Conservation (phyloP, 2,113 vertebrate species). For the Gymnobelideus leadbeateri region DNA sequence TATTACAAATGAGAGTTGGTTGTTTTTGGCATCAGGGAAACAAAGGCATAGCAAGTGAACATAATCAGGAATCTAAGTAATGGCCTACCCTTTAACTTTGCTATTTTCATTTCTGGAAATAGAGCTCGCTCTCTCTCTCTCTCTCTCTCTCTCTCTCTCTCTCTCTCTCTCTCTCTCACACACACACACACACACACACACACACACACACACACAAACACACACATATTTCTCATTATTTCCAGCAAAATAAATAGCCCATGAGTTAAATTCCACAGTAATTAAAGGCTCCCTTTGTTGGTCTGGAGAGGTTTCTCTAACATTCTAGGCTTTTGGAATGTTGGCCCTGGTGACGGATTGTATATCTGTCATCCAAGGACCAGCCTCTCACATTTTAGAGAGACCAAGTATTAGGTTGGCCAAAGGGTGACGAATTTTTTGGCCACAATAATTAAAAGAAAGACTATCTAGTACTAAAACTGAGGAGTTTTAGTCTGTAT, state of each 20-base stretch:
- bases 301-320: background rate
- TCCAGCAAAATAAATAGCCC: background rate
- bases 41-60: background rate
- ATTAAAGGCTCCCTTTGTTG: background rate
- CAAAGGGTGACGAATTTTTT: background rate
- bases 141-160: too few species aligned
- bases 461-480: background rate
- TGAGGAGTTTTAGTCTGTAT: background rate
- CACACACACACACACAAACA: too few species aligned
- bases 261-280: background rate
- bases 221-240: background rate
- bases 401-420: background rate
- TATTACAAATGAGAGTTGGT: background rate
- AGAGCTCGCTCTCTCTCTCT: too few species aligned
- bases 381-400: background rate
- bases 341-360: background rate
- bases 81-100: background rate
- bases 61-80: background rate
- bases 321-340: background rate
- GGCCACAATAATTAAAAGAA: background rate
- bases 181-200: too few species aligned
- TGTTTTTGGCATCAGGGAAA: background rate
- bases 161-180: too few species aligned
- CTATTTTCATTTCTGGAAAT: background rate
- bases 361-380: background rate